Evolutionary conservation across 2,113 vertebrate species (phyloP).

Genomic region (Mesoclemmys tuberculata): DNA sequence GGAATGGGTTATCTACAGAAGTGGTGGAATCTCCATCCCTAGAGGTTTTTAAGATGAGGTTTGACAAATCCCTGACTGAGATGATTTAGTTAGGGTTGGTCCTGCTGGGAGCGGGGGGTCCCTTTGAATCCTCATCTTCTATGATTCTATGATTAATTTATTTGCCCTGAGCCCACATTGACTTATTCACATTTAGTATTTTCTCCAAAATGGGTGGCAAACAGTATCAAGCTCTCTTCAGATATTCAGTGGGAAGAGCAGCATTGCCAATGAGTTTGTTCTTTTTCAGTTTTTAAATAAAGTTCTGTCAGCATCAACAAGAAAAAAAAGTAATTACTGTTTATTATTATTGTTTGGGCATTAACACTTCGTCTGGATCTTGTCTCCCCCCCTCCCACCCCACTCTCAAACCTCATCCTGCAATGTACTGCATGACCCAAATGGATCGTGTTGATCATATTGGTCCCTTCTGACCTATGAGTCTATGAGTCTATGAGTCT

Average conservation of each 20-base stretch:
- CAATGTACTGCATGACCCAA: background rate
- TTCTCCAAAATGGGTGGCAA: background rate
- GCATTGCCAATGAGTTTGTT: background rate
- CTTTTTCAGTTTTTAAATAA: background rate
- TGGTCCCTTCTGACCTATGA: too few relatives aligned
- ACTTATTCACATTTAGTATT: background rate
- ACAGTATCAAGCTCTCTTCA: background rate
- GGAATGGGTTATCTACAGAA: too few relatives aligned
- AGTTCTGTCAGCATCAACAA: background rate
- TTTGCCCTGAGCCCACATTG: background rate
- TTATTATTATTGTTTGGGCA: background rate
- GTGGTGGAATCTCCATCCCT: too few relatives aligned
- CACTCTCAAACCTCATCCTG: background rate
- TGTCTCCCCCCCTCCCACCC: background rate
- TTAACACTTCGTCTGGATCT: background rate
- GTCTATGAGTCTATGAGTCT: too few relatives aligned
- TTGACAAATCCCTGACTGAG: too few relatives aligned
- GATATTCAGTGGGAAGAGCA: background rate
- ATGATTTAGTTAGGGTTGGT: too few relatives aligned
- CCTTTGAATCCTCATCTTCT: too few relatives aligned
- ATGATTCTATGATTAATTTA: background rate
- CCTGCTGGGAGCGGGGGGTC: too few relatives aligned
- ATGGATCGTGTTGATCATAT: accelerated
- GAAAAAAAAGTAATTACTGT: background rate
- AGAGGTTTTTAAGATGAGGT: too few relatives aligned